Conservation (phyloP, 2,113 vertebrate species). For the Phaetusa simplex region DNA sequence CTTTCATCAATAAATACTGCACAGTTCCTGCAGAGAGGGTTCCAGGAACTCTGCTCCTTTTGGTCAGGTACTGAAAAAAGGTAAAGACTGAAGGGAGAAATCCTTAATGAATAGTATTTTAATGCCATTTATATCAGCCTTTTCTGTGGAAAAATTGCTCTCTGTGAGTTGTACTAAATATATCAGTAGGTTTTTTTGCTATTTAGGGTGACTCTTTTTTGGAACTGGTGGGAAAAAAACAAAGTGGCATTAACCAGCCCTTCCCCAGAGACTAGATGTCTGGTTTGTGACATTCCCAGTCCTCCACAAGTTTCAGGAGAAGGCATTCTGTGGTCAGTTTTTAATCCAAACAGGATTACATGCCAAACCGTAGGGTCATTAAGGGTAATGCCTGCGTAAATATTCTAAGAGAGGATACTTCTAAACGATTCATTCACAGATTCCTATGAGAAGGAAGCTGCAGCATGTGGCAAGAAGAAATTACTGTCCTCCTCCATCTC, state of each 20-base stretch:
- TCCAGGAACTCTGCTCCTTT: conserved; percentile 38
- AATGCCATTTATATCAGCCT: conserved; percentile 11
- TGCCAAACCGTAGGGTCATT: conserved; percentile 40
- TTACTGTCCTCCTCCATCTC: conserved; percentile 84
- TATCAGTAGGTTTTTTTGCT: conserved; percentile 22
- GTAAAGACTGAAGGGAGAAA: conserved; percentile 12
- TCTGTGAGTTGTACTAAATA: conserved; percentile 41
- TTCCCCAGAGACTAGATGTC: conserved; percentile 34
- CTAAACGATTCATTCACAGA: conserved; percentile 75
- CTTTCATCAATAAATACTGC: conserved; percentile 15
- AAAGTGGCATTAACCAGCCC: conserved; percentile 47
- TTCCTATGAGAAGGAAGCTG: conserved; percentile 86
- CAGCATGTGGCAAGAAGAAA: conserved; percentile 77
- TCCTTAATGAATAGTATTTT: conserved; percentile 29
- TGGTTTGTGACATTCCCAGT: conserved; percentile 46
- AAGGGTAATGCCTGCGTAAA: conserved; percentile 32
- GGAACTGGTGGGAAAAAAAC: conserved; percentile 54
- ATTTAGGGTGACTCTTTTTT: conserved; percentile 49
- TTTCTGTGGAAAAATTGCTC: conserved; percentile 32
- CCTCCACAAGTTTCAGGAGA: conserved; percentile 30
- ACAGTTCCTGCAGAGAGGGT: conserved; percentile 25
- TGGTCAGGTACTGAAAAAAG: conserved; percentile 44
- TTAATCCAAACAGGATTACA: conserved; percentile 24
- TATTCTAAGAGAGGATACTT: conserved; percentile 19
- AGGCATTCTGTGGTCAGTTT: conserved; percentile 52